These are phyloP conservation scores for Gallinago solitaria DNA, from an alignment of 2,797 vertebrate species.

Conservation along the genomic window DNA sequence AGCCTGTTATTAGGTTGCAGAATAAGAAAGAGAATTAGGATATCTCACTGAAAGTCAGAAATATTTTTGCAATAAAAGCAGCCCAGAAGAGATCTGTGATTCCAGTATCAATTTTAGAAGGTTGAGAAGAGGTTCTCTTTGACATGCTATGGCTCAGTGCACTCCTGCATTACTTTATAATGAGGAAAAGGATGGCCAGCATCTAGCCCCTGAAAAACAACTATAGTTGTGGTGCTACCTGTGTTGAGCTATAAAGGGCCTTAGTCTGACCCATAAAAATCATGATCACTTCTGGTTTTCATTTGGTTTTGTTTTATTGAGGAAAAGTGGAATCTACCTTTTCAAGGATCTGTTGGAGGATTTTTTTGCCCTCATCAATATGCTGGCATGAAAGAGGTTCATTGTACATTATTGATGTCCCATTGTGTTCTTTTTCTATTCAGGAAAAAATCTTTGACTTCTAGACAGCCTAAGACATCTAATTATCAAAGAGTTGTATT, in stretches of 20 bases:
- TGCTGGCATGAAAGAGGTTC: neutral
- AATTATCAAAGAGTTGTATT: neutral
- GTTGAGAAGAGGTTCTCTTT: neutral
- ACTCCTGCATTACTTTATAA: neutral
- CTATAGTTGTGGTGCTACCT: neutral
- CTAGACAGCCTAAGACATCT: neutral
- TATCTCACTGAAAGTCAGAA: neutral
- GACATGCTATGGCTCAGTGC: neutral
- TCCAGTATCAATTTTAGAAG: neutral
- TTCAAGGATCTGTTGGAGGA: neutral
- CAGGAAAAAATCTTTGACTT: neutral
- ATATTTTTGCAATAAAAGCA: neutral
- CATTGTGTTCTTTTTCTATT: neutral
- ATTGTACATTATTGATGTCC: neutral
- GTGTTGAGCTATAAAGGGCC: neutral
- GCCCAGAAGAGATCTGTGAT: neutral
- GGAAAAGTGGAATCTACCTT: neutral
- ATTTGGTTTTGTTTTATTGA: neutral
- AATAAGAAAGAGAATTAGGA: neutral
- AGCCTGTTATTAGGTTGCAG: neutral
- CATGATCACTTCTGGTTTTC: neutral
- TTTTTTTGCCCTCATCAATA: neutral
- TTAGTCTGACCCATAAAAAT: accelerated
- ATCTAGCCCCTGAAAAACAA: neutral
- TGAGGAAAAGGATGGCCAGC: neutral